Percentiles rank a stretch among this genome's conserved stretches.
These are phyloP conservation scores for Acrobasis repandana DNA, from an alignment of 2,888 invertebrate species.

Conservation along the genomic window DNA sequence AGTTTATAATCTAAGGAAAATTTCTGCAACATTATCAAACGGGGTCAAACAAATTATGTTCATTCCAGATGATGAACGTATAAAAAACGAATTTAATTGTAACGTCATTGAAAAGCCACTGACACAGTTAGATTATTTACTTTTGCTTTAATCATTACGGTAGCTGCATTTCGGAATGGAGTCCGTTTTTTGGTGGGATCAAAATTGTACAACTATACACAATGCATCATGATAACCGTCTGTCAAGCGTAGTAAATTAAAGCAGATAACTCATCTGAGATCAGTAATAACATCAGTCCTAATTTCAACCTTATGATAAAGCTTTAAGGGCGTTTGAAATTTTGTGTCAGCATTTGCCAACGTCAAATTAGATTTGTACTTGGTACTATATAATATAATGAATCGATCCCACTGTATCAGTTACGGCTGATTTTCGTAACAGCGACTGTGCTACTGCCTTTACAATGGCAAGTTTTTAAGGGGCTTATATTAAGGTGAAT, in stretches of 20 bases:
- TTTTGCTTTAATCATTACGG: slow-evolving; percentile 37
- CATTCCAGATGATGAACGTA: not conserved
- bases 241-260: slow-evolving; percentile 52
- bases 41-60: slow-evolving; percentile 2
- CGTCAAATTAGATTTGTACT: slow-evolving; percentile 41
- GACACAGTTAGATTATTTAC: slow-evolving; percentile 34
- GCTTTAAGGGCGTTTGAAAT: slow-evolving; percentile 33
- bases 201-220: slow-evolving; percentile 43
- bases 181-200: slow-evolving; percentile 46
- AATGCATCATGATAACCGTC: slow-evolving; percentile 54
- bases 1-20: slow-evolving; percentile 30
- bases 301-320: slow-evolving; percentile 31
- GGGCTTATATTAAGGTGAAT: slow-evolving; percentile 15
- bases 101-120: slow-evolving; percentile 24
- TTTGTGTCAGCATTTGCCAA: slow-evolving; percentile 38
- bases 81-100: not conserved
- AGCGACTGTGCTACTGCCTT: slow-evolving; percentile 31
- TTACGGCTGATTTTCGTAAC: slow-evolving; percentile 47
- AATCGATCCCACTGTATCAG: slow-evolving; percentile 35
- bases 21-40: slow-evolving; percentile 17
- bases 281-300: slow-evolving; percentile 26
- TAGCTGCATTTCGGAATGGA: slow-evolving; percentile 46
- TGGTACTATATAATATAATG: slow-evolving; percentile 39
- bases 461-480: slow-evolving; percentile 18
- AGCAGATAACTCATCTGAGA: slow-evolving; percentile 35